Percentiles rank a stretch among this genome's conserved stretches.
Conservation (phyloP, 2,797 vertebrate genomes). For the Xenentodon cancila region DNA sequence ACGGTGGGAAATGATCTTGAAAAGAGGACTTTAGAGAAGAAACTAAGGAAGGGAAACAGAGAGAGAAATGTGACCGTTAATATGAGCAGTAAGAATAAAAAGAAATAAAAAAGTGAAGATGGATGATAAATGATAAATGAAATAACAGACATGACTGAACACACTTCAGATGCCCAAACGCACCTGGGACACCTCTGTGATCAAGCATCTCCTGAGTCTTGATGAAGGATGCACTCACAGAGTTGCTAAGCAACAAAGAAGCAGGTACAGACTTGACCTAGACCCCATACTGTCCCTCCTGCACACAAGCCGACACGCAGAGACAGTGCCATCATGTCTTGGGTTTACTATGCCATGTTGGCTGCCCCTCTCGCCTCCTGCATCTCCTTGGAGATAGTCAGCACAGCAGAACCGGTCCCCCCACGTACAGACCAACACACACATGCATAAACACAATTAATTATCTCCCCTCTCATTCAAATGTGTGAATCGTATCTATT, state of each 20-base stretch:
- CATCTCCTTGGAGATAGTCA: constrained; percentile 68
- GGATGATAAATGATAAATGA: too few relatives aligned
- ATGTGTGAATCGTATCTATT: constrained; percentile 51
- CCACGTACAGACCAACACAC: constrained; percentile 21
- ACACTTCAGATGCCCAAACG: neutral
- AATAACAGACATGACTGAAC: too few relatives aligned
- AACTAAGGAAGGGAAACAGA: too few relatives aligned
- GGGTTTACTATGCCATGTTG: constrained; percentile 42
- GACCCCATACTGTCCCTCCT: neutral
- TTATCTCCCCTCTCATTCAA: constrained; percentile 57
- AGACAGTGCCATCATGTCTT: constrained; percentile 40
- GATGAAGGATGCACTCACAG: neutral
- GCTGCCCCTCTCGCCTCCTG: constrained; percentile 57
- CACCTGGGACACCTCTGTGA: constrained; percentile 49
- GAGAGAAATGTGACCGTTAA: too few relatives aligned
- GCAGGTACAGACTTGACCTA: constrained; percentile 41
- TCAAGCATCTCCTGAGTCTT: neutral
- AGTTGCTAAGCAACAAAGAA: constrained; percentile 51
- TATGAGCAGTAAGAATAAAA: too few relatives aligned
- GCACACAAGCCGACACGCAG: constrained; percentile 6
- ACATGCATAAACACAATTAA: constrained; percentile 48
- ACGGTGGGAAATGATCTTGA: too few relatives aligned
- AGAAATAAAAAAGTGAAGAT: too few relatives aligned
- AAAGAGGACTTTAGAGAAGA: too few relatives aligned
- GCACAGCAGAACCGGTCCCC: constrained; percentile 17